A percentile compares a stretch with the other conserved stretches of the same genome.
These are phyloP conservation scores for Nannoperca obscura DNA, from an alignment of 2,797 vertebrate species.

Conservation along the genomic window DNA sequence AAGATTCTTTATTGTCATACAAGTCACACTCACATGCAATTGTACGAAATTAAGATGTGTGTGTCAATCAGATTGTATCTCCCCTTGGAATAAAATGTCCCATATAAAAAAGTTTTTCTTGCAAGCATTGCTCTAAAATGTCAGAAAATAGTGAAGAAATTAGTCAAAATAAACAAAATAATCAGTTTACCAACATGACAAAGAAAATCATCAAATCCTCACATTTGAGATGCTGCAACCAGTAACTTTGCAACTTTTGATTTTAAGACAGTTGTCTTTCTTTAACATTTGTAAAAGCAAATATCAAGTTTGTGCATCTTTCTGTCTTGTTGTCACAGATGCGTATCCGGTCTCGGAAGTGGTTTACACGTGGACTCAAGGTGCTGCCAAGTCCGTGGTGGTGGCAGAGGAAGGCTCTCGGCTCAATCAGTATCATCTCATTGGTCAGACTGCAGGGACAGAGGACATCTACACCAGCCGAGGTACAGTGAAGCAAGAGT, in stretches of 20 bases:
- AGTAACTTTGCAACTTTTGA: not conserved
- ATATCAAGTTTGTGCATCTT: not conserved
- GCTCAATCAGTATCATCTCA: slow-evolving; percentile 97
- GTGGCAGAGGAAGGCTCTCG: slow-evolving; percentile 97
- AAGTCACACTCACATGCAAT: no score
- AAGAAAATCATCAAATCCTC: not conserved
- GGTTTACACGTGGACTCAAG: slow-evolving; percentile 94
- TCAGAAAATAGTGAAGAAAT: not conserved
- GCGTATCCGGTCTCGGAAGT: slow-evolving; percentile 98
- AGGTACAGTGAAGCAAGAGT: slow-evolving; percentile 80
- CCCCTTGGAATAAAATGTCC: not conserved
- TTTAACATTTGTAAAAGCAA: not conserved
- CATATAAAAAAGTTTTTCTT: not conserved
- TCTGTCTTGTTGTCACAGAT: slow-evolving; percentile 79
- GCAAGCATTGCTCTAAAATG: not conserved
- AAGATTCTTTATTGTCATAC: no score
- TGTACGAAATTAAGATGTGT: no score
- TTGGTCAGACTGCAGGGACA: slow-evolving; percentile 93
- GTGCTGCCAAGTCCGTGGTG: slow-evolving; percentile 92
- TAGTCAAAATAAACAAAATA: not conserved
- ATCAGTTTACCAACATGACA: not conserved
- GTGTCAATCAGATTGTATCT: not conserved
- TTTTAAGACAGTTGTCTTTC: not conserved
- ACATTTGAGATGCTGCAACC: not conserved
- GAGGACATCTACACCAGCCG: slow-evolving; percentile 96